phyloP scores from a whole-genome alignment of 2,888 invertebrate species.

The Argynnis bischoffii region DNA sequence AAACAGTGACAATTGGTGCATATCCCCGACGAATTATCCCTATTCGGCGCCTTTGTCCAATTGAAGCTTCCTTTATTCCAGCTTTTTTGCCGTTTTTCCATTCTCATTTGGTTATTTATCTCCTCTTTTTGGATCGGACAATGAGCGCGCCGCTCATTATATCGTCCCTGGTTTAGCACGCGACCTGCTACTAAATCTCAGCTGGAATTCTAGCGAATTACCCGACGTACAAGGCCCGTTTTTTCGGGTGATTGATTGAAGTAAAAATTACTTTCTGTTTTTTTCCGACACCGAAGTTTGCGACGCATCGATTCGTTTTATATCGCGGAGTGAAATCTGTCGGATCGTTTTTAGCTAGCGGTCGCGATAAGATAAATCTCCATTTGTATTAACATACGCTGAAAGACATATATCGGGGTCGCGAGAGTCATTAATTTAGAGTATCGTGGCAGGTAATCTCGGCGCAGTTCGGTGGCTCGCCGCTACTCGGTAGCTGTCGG shows the following conservation, averaged over 20 bases:
- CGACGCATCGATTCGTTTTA: slow-evolving; percentile 53
- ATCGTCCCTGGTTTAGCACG: slow-evolving; percentile 72
- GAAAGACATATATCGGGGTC: slow-evolving; percentile 51
- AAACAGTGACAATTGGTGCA: slow-evolving; percentile 81
- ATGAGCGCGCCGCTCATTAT: slow-evolving; percentile 72
- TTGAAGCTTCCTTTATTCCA: slow-evolving; percentile 78
- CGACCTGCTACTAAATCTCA: slow-evolving; percentile 75
- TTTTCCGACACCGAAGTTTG: slow-evolving; percentile 49
- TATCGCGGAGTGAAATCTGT: slow-evolving; percentile 44
- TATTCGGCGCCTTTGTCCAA: slow-evolving; percentile 80
- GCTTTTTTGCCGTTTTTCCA: slow-evolving; percentile 80
- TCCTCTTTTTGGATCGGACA: slow-evolving; percentile 68
- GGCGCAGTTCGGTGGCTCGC: slow-evolving; percentile 47
- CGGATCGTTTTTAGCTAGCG: slow-evolving; percentile 53
- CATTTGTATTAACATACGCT: slow-evolving; percentile 49
- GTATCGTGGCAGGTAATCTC: slow-evolving; percentile 65
- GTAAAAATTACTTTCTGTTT: slow-evolving; percentile 77
- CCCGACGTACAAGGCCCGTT: slow-evolving; percentile 69
- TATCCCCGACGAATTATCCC: slow-evolving; percentile 79
- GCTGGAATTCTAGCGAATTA: slow-evolving; percentile 80
- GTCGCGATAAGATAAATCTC: slow-evolving; percentile 50
- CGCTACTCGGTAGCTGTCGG: slow-evolving; percentile 62
- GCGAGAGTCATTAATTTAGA: slow-evolving; percentile 60
- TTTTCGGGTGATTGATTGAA: slow-evolving; percentile 79
- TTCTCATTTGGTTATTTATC: slow-evolving; percentile 82